Evolutionary conservation across 2,797 vertebrate genomes (phyloP).

Genomic region (Chelonia mydas): DNA sequence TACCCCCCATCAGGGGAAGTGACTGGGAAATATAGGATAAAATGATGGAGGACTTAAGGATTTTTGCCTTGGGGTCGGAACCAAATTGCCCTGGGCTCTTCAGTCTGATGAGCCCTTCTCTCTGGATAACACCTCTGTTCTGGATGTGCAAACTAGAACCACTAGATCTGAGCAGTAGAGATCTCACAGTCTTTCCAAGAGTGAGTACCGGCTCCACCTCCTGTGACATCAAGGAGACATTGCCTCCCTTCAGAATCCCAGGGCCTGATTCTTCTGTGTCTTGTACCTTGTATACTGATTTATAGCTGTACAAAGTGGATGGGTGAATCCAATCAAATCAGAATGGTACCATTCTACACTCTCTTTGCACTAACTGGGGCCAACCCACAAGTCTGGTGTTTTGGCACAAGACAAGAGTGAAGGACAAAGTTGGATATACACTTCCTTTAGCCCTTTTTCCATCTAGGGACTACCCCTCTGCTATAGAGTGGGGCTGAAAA

Average conservation of each 20-base stretch:
- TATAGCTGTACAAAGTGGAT: neutral
- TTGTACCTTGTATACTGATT: neutral
- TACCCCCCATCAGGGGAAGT: neutral
- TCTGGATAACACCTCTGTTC: neutral
- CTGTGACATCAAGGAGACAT: neutral
- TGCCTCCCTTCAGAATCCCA: neutral
- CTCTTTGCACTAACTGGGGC: neutral
- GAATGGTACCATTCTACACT: neutral
- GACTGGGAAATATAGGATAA: neutral
- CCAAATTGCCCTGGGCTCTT: neutral
- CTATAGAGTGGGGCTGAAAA: neutral
- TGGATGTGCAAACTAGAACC: neutral
- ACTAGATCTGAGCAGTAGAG: neutral
- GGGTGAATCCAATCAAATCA: neutral
- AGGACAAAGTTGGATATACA: neutral
- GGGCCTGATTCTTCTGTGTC: neutral
- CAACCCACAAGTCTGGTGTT: neutral
- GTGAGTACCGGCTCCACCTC: neutral
- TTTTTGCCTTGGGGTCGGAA: neutral
- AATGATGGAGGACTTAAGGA: neutral
- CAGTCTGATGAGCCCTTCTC: accelerated
- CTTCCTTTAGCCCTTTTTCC: neutral
- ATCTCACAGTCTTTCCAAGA: neutral
- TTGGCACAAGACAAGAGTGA: neutral
- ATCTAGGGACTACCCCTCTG: neutral